Conservation (phyloP, 1,140 invertebrate species). For the Oscheius sp. region DNA sequence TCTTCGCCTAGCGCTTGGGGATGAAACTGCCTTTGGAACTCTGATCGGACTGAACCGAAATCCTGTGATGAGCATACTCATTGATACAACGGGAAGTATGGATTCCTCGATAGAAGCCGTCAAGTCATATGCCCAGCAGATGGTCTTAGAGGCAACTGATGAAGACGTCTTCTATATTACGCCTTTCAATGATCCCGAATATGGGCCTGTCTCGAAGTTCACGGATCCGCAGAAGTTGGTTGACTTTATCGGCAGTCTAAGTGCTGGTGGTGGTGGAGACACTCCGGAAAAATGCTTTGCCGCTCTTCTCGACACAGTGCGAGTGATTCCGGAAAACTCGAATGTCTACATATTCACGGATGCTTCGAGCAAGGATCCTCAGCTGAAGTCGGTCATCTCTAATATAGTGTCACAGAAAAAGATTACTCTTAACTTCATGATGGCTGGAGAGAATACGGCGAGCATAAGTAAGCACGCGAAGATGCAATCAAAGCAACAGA, state of each 20-base stretch:
- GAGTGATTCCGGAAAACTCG: neutral
- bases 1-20: neutral
- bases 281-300: conserved; percentile 1
- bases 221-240: neutral
- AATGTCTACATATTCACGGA: neutral
- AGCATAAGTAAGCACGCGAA: too few species aligned
- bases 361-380: neutral
- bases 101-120: neutral
- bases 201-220: neutral
- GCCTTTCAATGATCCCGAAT: neutral
- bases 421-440: neutral
- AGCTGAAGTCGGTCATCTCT: neutral
- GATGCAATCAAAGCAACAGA: too few species aligned
- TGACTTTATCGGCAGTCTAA: neutral
- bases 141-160: neutral
- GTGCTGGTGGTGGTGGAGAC: neutral
- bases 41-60: neutral
- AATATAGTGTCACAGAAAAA: neutral
- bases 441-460: too few species aligned
- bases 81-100: neutral
- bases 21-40: neutral
- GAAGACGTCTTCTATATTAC: neutral
- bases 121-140: neutral
- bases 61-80: neutral
- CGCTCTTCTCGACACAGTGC: neutral